phyloP scores from a whole-genome alignment of 2,888 invertebrate genomes.

The Polyploca ridens region DNA sequence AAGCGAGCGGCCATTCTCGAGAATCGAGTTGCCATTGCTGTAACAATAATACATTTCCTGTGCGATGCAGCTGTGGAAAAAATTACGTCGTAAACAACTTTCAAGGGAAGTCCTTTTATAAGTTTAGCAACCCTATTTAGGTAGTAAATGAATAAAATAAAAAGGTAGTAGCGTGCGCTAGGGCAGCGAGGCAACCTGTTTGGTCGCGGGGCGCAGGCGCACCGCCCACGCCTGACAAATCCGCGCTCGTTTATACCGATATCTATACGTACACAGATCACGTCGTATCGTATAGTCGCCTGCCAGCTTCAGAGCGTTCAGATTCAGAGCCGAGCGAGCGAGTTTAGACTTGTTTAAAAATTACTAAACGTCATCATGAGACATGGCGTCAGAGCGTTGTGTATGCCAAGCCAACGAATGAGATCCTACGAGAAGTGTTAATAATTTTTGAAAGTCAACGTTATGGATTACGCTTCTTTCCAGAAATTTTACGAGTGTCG shows the following conservation, averaged over 20 bases:
- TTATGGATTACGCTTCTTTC: conserved; percentile 26
- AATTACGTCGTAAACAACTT: conserved; percentile 21
- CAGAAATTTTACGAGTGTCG: conserved; percentile 32
- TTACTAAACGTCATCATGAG: conserved; percentile 26
- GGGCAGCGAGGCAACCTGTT: conserved; percentile 78
- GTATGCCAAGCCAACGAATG: neutral
- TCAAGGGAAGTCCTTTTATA: conserved; percentile 20
- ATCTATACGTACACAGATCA: conserved; percentile 36
- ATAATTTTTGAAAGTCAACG: conserved; percentile 1
- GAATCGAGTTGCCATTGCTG: conserved; percentile 40
- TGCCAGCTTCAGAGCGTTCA: conserved; percentile 13
- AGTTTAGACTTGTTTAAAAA: conserved; percentile 67
- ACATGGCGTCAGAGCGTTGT: conserved; percentile 21
- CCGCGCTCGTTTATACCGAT: conserved; percentile 65
- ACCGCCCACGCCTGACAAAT: conserved; percentile 79
- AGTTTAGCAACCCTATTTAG: conserved; percentile 64
- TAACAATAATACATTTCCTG: conserved; percentile 58
- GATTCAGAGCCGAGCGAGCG: conserved; percentile 56
- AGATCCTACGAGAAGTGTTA: neutral
- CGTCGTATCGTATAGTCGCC: conserved; percentile 23
- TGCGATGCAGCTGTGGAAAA: conserved; percentile 51
- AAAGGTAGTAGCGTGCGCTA: conserved; percentile 64
- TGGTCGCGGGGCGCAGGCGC: conserved; percentile 62
- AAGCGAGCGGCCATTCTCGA: conserved; percentile 45
- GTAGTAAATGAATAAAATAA: conserved; percentile 67